Evolutionary conservation across 2,113 vertebrate species (phyloP).

Genomic region (Rana temporaria): DNA sequence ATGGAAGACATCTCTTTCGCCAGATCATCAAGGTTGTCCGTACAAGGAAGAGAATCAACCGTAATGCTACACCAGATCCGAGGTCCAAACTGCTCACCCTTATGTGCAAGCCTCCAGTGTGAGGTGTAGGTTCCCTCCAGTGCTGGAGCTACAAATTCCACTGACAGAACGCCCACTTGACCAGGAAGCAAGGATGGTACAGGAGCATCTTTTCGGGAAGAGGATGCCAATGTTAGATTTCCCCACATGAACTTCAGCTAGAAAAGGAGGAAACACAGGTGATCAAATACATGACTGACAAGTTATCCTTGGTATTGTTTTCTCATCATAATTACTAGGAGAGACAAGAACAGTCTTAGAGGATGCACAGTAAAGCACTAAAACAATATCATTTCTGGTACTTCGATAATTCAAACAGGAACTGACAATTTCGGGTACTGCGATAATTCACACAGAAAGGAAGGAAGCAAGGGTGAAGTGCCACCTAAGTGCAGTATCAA

Average conservation of each 20-base stretch:
- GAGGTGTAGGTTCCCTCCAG: conserved; percentile 96
- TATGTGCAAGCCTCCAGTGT: conserved; percentile 96
- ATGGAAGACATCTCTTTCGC: conserved; percentile 53
- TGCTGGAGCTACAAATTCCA: conserved; percentile 89
- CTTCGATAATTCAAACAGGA: no score
- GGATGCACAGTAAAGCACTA: no score
- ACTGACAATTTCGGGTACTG: no score
- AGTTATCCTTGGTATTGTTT: neutral
- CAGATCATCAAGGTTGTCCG: conserved; percentile 58
- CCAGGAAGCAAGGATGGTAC: conserved; percentile 89
- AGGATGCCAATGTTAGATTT: conserved; percentile 87
- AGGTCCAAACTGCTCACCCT: conserved; percentile 93
- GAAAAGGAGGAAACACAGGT: conserved; percentile 19
- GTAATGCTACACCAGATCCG: conserved; percentile 98
- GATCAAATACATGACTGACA: neutral
- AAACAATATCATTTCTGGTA: no score
- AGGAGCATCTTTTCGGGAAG: conserved; percentile 85
- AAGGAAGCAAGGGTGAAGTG: no score
- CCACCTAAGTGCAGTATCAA: no score
- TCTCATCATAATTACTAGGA: neutral
- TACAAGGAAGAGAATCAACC: conserved; percentile 77
- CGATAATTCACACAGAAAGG: no score
- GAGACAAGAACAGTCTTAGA: neutral
- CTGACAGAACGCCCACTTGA: conserved; percentile 91
- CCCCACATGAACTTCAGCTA: conserved; percentile 99